Evolutionary conservation across 2,113 vertebrate species (phyloP), one percentile per base, ranked within the genome.

Genomic region (Gavia stellata): DNA sequence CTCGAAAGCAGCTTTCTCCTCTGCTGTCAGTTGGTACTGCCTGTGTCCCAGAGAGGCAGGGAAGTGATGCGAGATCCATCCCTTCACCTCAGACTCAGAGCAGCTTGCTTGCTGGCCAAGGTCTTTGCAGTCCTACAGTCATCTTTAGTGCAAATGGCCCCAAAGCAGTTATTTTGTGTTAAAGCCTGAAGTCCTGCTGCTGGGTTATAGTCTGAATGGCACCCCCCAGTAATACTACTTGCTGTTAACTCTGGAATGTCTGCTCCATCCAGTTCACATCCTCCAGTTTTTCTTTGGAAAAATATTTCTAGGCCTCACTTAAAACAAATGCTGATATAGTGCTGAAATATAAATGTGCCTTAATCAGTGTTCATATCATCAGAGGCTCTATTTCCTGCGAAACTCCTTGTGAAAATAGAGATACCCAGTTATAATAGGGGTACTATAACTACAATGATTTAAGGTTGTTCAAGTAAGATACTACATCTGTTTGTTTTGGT

Each of bases 11-110:
- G 61, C 28, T 24, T 61, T 85, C 65, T 62, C 31, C 55, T 40
- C 33, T 0, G 0, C 65, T 62, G 33, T 31, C 8, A 4, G 18
- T 0, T 23, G 66, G 75, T 31, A 3, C 25, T 31, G 33, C 40
- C 45, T 29, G 34, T 14, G 33, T 52, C 50, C 65, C 52, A 62
- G 73, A 24, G 40, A 36, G 49, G 40, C 50, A n/a, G n/a, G 26
- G 38, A 73, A 7, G 26, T 2, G 20, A 26, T 7, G 49, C 0
- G 3, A 23, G 59, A 62, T 24, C n/a, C 74, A 17, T 18, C 33
- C 42, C 70, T 50, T 28, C 19, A 36, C 78, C 58, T 72, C 33
- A 18, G 42, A 42, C 38, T 20, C 11, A 3, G 21, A 45, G 63
- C 31, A 59, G 40, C 36, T 33, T 36, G 42, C 21, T 10, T 40